Evolutionary conservation across 2,888 invertebrate genomes (phyloP).

Genomic region (Heteropelma amictum): DNA sequence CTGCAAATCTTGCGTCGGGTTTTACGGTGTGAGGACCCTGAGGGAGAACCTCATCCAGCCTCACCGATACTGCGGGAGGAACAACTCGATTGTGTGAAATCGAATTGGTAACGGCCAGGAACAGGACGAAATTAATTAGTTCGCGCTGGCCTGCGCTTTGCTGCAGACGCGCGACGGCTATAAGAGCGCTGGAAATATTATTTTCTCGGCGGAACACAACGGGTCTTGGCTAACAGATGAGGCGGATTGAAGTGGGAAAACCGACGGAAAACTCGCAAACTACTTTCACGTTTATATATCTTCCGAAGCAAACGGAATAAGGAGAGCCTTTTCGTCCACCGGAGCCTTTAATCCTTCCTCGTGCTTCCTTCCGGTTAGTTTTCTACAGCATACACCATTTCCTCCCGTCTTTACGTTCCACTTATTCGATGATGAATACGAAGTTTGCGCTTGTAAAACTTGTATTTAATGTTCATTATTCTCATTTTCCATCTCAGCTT

Average conservation of each 20-base stretch:
- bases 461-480: constrained; percentile 16
- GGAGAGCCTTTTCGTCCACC: constrained; percentile 14
- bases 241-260: constrained; percentile 5
- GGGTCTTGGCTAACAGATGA: constrained; percentile 4
- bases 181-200: constrained; percentile 66
- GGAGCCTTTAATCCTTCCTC: constrained; percentile 18
- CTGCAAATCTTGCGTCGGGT: constrained; percentile 47
- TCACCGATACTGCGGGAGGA: constrained; percentile 52
- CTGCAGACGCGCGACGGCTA: constrained; percentile 62
- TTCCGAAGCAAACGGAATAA: constrained; percentile 25
- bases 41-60: constrained; percentile 5
- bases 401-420: constrained; percentile 32
- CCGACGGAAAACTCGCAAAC: constrained; percentile 9
- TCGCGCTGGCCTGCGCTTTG: constrained; percentile 68
- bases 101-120: constrained; percentile 70
- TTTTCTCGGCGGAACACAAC: constrained; percentile 53
- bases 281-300: constrained; percentile 12
- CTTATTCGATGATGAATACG: constrained; percentile 39
- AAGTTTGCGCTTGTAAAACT: constrained; percentile 12
- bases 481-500: neutral
- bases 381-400: constrained; percentile 16
- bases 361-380: constrained; percentile 31
- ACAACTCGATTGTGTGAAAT: constrained; percentile 75
- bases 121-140: constrained; percentile 75
- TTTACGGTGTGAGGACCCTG: constrained; percentile 42